Percentiles rank a stretch among this genome's conserved stretches.
Conservation (phyloP, 2,113 vertebrate species). For the Abramis brama region DNA sequence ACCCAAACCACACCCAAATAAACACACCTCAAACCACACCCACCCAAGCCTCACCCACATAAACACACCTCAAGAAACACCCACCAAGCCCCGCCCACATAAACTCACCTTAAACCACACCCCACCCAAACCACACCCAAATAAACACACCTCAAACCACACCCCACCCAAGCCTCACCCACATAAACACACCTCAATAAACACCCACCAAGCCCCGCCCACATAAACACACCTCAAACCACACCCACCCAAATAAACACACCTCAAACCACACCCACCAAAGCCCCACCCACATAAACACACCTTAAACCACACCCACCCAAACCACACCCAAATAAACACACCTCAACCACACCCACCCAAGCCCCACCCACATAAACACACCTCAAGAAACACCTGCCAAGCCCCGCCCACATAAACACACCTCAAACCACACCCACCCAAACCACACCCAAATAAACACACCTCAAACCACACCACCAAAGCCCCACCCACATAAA, state of each 20-base stretch:
- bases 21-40: not conserved
- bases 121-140: not conserved
- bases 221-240: not conserved
- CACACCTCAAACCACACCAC: not conserved
- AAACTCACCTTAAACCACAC: not conserved
- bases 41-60: not conserved
- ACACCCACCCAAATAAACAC: not conserved
- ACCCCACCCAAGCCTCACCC: not conserved
- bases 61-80: not conserved
- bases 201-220: not conserved
- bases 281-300: not conserved
- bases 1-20: not conserved
- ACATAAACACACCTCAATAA: not conserved
- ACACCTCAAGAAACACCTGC: no score
- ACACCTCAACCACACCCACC: no score
- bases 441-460: not conserved
- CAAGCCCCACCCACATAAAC: no score
- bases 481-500: not conserved
- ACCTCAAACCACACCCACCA: not conserved
- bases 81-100: not conserved
- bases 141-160: not conserved
- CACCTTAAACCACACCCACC: not conserved
- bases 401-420: not conserved
- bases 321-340: no score
- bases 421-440: not conserved